Evolutionary conservation across 1,140 invertebrate genomes (phyloP).

Genomic region (Tetraneura akinire): DNA sequence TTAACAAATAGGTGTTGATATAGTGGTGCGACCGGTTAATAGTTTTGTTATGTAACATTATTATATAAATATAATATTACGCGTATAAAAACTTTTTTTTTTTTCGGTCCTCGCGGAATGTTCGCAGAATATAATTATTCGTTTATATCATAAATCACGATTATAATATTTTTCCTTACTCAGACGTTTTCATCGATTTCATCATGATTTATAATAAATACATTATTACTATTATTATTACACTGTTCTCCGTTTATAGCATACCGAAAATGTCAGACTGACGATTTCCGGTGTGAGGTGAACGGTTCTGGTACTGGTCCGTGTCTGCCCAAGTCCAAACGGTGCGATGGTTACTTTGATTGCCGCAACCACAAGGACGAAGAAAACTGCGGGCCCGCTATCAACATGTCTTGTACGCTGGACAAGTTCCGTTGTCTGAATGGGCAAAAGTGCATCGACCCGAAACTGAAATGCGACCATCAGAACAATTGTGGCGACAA

Average conservation of each 20-base stretch:
- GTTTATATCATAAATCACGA: no score
- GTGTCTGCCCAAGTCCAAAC: constrained; percentile 83
- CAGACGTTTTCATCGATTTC: background rate
- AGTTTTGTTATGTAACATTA: no score
- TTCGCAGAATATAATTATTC: no score
- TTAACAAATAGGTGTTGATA: no score
- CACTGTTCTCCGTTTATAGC: constrained; percentile 61
- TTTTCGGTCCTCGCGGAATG: no score
- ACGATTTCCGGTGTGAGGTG: constrained; percentile 71
- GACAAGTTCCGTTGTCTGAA: constrained; percentile 88
- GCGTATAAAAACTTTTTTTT: no score
- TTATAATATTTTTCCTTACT: no score
- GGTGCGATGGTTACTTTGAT: constrained; percentile 85
- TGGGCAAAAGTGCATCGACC: constrained; percentile 81
- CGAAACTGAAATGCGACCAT: constrained; percentile 81
- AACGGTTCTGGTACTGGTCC: constrained; percentile 59
- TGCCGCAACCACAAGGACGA: constrained; percentile 87
- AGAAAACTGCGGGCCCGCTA: constrained; percentile 67
- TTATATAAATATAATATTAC: no score
- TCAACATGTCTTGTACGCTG: constrained; percentile 72
- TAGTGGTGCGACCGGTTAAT: no score
- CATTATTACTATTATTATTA: background rate
- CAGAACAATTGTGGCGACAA: constrained; percentile 87
- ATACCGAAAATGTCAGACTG: constrained; percentile 80
- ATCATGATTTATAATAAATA: background rate